phyloP scores from a whole-genome alignment of 1,140 invertebrate species.

The Triops cancriformis region DNA sequence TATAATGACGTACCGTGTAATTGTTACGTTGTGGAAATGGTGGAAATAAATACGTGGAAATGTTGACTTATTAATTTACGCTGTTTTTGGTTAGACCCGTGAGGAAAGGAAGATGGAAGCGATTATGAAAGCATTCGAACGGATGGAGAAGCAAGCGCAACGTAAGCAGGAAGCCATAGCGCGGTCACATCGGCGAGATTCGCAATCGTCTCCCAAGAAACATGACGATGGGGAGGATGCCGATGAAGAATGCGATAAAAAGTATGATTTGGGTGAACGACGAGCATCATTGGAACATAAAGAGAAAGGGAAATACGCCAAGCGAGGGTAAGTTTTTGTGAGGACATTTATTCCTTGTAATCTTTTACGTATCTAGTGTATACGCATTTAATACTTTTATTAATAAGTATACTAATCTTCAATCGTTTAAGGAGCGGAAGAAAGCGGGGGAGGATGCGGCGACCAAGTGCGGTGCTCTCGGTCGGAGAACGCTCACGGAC shows the following conservation, averaged over 20 bases:
- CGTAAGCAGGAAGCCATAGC: conserved; percentile 42
- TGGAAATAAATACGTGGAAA: too few species aligned
- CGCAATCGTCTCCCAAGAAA: conserved; percentile 32
- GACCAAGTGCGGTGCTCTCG: conserved; percentile 20
- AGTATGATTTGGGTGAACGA: neutral
- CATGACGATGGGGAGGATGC: conserved; percentile 30
- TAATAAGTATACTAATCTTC: too few species aligned
- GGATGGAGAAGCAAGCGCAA: conserved; percentile 48
- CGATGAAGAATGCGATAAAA: conserved; percentile 24
- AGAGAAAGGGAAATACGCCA: conserved; percentile 29
- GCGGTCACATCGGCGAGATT: conserved; percentile 28
- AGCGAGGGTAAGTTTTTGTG: neutral
- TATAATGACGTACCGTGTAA: too few species aligned
- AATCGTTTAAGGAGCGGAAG: neutral
- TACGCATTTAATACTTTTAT: too few species aligned
- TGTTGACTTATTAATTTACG: too few species aligned
- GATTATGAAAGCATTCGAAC: conserved; percentile 80
- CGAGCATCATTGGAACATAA: conserved; percentile 28
- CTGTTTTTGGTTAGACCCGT: conserved; percentile 51
- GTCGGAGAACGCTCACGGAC: conserved; percentile 26
- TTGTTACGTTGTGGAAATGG: neutral
- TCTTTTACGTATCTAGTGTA: too few species aligned
- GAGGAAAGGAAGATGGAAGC: conserved; percentile 95
- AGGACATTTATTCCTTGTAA: too few species aligned
- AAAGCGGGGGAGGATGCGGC: conserved; percentile 28